Conservation (phyloP, 2,888 invertebrate genomes). For the Boloria selene region DNA sequence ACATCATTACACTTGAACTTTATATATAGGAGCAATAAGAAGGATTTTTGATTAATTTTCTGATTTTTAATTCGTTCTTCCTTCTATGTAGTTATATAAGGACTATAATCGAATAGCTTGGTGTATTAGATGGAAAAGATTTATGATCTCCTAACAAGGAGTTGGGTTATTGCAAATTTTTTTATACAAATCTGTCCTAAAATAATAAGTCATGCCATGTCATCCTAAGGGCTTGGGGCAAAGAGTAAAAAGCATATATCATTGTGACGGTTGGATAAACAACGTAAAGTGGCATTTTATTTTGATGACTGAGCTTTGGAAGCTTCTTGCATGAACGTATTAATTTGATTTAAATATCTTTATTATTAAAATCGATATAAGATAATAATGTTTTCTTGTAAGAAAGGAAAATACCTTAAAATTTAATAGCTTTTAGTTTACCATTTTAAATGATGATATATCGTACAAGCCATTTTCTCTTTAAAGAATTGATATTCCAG, state of each 20-base stretch:
- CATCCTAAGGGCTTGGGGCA: constrained; percentile 15
- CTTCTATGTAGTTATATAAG: neutral
- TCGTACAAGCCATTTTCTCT: too few relatives aligned
- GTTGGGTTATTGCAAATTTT: constrained; percentile 38
- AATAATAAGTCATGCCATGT: constrained; percentile 36
- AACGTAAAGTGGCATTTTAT: constrained; percentile 12
- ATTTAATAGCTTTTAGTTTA: too few relatives aligned
- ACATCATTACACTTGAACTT: neutral
- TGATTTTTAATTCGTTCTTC: neutral
- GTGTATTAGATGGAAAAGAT: constrained; percentile 37
- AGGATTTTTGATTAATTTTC: neutral
- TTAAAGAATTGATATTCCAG: too few relatives aligned
- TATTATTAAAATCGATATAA: too few relatives aligned
- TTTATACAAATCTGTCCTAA: constrained; percentile 29
- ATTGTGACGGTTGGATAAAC: constrained; percentile 29
- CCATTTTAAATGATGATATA: too few relatives aligned
- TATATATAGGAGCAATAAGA: too few relatives aligned
- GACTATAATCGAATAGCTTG: neutral
- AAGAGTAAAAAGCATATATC: constrained; percentile 23
- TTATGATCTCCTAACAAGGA: constrained; percentile 41
- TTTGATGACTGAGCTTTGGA: neutral
- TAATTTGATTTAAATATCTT: too few relatives aligned
- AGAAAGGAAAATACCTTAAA: too few relatives aligned
- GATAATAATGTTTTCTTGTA: too few relatives aligned
- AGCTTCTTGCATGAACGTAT: neutral